Evolutionary conservation across 2,113 vertebrate genomes (phyloP).

Genomic region (Lycaon pictus): DNA sequence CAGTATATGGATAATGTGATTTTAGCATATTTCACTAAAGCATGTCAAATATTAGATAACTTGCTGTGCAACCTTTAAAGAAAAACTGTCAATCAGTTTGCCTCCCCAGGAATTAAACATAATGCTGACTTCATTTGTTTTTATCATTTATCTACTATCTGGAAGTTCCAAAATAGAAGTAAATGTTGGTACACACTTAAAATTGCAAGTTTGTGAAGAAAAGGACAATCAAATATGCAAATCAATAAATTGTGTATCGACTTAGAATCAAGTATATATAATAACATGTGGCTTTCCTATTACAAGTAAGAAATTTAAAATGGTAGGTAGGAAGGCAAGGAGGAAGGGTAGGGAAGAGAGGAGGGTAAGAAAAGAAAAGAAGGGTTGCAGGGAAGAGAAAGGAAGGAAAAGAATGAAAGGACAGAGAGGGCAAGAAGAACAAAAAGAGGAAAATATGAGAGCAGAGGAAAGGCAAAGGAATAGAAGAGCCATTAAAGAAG

Average conservation of each 20-base stretch:
- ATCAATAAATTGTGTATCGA: neutral
- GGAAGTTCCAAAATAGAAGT: neutral
- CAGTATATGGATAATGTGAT: neutral
- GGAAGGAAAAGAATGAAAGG: neutral
- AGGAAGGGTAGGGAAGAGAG: neutral
- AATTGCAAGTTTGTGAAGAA: neutral
- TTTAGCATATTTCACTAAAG: neutral
- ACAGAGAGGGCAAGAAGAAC: neutral
- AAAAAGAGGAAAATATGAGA: neutral
- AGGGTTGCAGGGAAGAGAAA: neutral
- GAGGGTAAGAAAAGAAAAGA: neutral
- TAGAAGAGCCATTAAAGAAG: neutral
- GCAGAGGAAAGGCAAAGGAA: neutral
- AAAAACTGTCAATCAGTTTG: neutral
- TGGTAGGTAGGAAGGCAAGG: neutral
- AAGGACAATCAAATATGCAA: neutral
- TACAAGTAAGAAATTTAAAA: neutral
- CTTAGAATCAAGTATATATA: neutral
- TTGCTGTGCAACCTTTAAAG: conserved; percentile 1
- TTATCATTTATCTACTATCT: neutral
- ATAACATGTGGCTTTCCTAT: neutral
- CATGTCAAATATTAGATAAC: neutral
- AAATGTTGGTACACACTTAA: neutral
- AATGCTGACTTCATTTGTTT: neutral
- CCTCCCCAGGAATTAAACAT: neutral